These are phyloP conservation scores for Drosophila jambulina DNA, from an alignment of 1,140 invertebrate species.

Conservation along the genomic window DNA sequence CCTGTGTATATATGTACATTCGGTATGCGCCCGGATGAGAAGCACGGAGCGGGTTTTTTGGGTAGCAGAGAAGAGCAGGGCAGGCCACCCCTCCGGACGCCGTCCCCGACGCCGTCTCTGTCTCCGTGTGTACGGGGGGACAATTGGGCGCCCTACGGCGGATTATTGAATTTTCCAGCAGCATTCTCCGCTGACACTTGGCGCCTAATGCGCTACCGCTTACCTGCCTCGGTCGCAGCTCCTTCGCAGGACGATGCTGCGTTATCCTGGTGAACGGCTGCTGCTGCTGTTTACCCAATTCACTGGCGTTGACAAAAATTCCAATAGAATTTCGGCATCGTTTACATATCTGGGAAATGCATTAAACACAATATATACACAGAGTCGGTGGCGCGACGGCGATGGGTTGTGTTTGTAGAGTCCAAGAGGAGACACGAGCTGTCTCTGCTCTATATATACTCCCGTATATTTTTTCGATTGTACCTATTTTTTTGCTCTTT, in stretches of 20 bases:
- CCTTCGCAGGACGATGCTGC: conserved; percentile 3
- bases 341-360: conserved; percentile 72
- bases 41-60: conserved; percentile 23
- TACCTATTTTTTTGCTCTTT: conserved; percentile 20
- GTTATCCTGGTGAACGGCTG: neutral
- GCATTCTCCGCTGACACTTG: conserved; percentile 76
- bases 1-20: conserved; percentile 49
- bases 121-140: conserved; percentile 22
- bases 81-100: conserved; percentile 2
- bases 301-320: conserved; percentile 63
- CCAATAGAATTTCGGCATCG: conserved; percentile 67
- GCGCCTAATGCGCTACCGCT: conserved; percentile 67
- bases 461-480: conserved; percentile 21
- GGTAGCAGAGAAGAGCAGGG: conserved; percentile 7
- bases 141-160: conserved; percentile 68
- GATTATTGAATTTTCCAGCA: conserved; percentile 83
- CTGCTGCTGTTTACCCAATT: conserved; percentile 48
- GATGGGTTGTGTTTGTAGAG: conserved; percentile 12
- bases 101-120: conserved; percentile 1
- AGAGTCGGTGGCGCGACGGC: neutral
- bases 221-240: conserved; percentile 31
- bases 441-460: conserved; percentile 6
- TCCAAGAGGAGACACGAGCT: neutral
- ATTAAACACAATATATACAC: conserved; percentile 33
- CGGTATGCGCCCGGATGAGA: conserved; percentile 50